These are phyloP conservation scores for Apogon talboti DNA, from an alignment of 2,797 vertebrate genomes.

Conservation along the genomic window DNA sequence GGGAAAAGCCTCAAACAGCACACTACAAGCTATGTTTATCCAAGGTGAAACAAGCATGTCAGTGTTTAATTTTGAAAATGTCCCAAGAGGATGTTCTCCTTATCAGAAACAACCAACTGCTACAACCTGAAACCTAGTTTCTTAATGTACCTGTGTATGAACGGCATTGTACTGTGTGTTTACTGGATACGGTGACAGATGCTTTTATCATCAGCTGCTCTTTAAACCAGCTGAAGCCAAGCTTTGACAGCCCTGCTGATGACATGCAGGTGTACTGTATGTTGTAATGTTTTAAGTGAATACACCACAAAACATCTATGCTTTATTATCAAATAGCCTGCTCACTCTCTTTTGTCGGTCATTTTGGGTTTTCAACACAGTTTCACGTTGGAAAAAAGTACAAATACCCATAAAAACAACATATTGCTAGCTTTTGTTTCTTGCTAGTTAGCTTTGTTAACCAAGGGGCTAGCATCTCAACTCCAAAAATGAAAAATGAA, in stretches of 20 bases:
- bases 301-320: not conserved
- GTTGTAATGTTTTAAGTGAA: slow-evolving; percentile 31
- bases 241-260: slow-evolving; percentile 39
- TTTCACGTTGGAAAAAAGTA: too few species aligned
- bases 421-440: too few species aligned
- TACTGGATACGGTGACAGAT: slow-evolving; percentile 30
- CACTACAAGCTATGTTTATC: slow-evolving; percentile 64
- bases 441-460: too few species aligned
- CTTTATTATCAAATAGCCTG: slow-evolving; percentile 1
- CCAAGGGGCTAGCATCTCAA: too few species aligned
- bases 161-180: not conserved
- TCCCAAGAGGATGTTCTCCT: slow-evolving; percentile 57
- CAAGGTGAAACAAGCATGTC: slow-evolving; percentile 75
- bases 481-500: too few species aligned
- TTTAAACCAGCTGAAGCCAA: slow-evolving; percentile 26
- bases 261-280: slow-evolving; percentile 20
- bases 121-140: slow-evolving; percentile 15
- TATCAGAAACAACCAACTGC: slow-evolving; percentile 58
- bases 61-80: slow-evolving; percentile 68
- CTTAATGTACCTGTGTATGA: slow-evolving; percentile 6
- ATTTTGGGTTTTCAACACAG: too few species aligned
- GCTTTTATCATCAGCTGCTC: slow-evolving; percentile 28
- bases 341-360: not conserved
- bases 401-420: too few species aligned
- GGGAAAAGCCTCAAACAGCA: slow-evolving; percentile 70